Conservation (phyloP, 2,888 invertebrate genomes). For the Venustoraphidia nigricollis region DNA sequence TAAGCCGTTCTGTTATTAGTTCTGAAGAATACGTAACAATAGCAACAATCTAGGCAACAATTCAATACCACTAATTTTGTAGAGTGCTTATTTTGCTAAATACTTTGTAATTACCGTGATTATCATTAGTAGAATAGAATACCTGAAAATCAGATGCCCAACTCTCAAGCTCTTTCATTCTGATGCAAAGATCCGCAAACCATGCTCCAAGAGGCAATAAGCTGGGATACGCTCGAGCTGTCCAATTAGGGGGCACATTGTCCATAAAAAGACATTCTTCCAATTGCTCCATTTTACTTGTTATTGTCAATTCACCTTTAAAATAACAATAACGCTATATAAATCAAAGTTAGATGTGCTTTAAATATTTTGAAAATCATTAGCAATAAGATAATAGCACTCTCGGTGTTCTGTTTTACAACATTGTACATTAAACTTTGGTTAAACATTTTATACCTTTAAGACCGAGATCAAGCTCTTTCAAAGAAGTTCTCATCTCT, state of each 20-base stretch:
- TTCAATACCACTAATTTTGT: too few relatives aligned
- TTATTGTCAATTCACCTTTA: constrained; percentile 77
- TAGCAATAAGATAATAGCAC: too few relatives aligned
- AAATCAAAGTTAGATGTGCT: background rate
- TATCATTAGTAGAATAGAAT: too few relatives aligned
- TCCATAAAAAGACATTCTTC: constrained; percentile 81
- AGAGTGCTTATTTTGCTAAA: too few relatives aligned
- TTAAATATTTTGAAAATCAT: background rate
- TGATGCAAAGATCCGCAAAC: constrained; percentile 70
- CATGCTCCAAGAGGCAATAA: constrained; percentile 66
- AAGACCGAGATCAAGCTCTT: constrained; percentile 74
- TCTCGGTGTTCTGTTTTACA: too few relatives aligned
- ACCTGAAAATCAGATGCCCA: constrained; percentile 80
- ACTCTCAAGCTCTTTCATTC: constrained; percentile 66
- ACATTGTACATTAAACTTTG: too few relatives aligned
- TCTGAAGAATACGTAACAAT: too few relatives aligned
- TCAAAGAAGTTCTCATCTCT: constrained; percentile 67
- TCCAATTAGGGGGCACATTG: constrained; percentile 75
- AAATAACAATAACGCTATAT: background rate
- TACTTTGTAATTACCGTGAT: too few relatives aligned
- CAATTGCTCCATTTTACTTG: constrained; percentile 78
- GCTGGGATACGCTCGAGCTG: constrained; percentile 77
- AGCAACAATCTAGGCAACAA: too few relatives aligned
- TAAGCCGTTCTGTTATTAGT: too few relatives aligned
- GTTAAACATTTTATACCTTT: background rate